These are phyloP conservation scores for Chloromyia formosa DNA, from an alignment of 2,888 invertebrate genomes.

Conservation along the genomic window DNA sequence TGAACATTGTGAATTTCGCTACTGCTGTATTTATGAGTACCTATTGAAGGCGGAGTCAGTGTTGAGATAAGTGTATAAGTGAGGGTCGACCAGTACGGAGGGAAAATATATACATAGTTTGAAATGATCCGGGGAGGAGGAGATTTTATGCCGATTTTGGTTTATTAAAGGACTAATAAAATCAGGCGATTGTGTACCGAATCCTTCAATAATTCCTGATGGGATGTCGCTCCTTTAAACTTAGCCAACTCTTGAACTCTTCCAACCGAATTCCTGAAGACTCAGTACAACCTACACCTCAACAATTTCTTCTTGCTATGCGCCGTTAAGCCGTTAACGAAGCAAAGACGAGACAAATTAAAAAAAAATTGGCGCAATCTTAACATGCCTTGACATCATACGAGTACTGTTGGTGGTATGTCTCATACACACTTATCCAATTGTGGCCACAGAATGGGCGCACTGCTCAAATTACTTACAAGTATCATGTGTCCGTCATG, in stretches of 20 bases:
- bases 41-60: not conserved
- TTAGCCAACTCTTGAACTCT: too few relatives aligned
- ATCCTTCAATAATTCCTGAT: too few relatives aligned
- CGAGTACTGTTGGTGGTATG: not conserved
- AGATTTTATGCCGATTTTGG: too few relatives aligned
- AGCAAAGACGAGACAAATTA: not conserved
- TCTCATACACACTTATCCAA: not conserved
- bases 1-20: not conserved
- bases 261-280: too few relatives aligned
- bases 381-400: not conserved
- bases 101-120: too few relatives aligned
- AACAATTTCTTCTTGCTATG: not conserved
- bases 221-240: too few relatives aligned
- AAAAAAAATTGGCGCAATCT: constrained; percentile 1
- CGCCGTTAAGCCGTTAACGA: not conserved
- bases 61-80: not conserved
- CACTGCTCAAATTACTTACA: constrained; percentile 6
- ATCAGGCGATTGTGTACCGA: too few relatives aligned
- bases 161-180: too few relatives aligned
- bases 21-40: not conserved
- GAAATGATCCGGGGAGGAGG: too few relatives aligned
- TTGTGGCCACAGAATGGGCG: not conserved
- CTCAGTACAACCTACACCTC: not conserved
- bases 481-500: not conserved
- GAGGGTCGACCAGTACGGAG: too few relatives aligned